These are phyloP conservation scores for Thamnophis elegans DNA, from an alignment of 2,797 vertebrate species.

Conservation along the genomic window DNA sequence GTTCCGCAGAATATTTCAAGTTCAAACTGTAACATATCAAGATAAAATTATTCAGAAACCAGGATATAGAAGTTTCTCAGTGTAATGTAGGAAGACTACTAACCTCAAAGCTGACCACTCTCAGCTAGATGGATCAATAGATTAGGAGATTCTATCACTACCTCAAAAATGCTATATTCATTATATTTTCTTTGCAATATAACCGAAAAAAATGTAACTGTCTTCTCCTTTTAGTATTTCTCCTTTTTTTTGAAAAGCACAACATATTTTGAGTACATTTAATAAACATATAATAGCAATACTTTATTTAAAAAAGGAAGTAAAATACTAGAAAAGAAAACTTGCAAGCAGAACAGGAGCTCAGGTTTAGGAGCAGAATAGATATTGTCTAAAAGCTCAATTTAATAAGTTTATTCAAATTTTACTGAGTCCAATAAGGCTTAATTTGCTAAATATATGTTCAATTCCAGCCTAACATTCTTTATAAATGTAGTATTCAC, in stretches of 20 bases:
- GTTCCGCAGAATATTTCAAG: not conserved
- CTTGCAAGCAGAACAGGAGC: not conserved
- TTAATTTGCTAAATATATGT: not conserved
- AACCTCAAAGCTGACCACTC: not conserved
- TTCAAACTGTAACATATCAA: not conserved
- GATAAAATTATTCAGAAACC: not conserved
- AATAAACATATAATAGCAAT: not conserved
- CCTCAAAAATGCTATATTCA: not conserved
- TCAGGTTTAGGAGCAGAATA: not conserved
- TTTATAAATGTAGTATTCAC: not conserved
- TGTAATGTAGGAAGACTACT: not conserved
- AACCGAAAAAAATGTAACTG: not conserved
- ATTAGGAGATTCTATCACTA: not conserved
- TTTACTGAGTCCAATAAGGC: not conserved
- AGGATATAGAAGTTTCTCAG: not conserved
- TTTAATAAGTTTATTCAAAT: not conserved
- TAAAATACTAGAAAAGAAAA: not conserved
- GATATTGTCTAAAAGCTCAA: not conserved
- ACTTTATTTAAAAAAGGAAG: not conserved
- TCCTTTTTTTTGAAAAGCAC: not conserved
- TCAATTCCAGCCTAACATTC: not conserved
- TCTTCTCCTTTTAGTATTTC: not conserved
- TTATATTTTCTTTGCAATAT: not conserved
- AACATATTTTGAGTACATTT: not conserved
- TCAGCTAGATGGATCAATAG: not conserved